Evolutionary conservation across 2,113 vertebrate genomes (phyloP).

Genomic region (Edolisoma coerulescens): DNA sequence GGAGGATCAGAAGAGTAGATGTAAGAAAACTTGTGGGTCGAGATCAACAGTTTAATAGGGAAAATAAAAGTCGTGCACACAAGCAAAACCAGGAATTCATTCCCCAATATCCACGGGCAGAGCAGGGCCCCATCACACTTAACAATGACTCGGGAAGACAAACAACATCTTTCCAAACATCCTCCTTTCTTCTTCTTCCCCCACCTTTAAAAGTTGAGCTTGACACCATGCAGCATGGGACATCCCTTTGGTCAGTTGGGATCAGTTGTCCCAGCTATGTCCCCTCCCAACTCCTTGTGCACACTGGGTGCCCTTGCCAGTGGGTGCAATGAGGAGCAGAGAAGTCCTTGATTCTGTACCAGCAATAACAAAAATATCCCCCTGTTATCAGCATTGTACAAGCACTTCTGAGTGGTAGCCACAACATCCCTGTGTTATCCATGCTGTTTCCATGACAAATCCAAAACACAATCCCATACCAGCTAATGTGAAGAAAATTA

Average conservation of each 20-base stretch:
- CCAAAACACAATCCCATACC: neutral
- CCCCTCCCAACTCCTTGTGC: neutral
- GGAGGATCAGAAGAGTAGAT: neutral
- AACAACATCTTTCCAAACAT: fast-evolving
- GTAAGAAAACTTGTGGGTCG: fast-evolving
- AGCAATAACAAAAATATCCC: fast-evolving
- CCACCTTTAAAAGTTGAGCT: fast-evolving
- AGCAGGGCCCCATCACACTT: fast-evolving
- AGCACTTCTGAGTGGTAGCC: too few relatives aligned
- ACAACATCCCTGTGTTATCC: neutral
- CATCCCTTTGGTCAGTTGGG: neutral
- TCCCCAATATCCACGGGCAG: fast-evolving
- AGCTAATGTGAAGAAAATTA: neutral
- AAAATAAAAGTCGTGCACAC: fast-evolving
- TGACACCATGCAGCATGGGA: fast-evolving
- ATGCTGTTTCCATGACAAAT: neutral
- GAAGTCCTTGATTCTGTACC: neutral
- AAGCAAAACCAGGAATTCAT: neutral
- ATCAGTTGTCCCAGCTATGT: fast-evolving
- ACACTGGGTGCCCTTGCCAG: fast-evolving
- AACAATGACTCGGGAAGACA: neutral
- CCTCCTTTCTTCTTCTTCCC: neutral
- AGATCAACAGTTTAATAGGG: neutral
- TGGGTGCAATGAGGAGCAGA: neutral
- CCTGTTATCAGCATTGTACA: neutral